phyloP scores from a whole-genome alignment of 2,888 invertebrate species.

The Nomada ruficornis region DNA sequence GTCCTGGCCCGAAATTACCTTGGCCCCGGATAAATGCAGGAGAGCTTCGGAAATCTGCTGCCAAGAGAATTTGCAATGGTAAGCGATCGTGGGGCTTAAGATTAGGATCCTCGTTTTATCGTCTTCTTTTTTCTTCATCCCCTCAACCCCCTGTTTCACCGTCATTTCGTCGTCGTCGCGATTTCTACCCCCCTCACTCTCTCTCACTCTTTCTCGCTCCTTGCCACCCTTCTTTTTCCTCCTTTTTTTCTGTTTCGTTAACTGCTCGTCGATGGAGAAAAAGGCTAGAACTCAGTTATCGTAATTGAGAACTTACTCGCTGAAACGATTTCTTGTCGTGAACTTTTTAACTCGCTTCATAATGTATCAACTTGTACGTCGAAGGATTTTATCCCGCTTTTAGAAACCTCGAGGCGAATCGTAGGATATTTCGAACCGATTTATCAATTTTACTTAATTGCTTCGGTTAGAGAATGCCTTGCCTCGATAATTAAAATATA shows the following conservation, averaged over 20 bases:
- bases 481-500: too few species aligned
- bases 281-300: not conserved
- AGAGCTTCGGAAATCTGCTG: slow-evolving; percentile 53
- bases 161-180: not conserved
- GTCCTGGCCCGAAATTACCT: slow-evolving; percentile 51
- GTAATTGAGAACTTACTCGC: not conserved
- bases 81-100: slow-evolving; percentile 60
- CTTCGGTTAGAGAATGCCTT: too few species aligned
- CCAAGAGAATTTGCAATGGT: slow-evolving; percentile 65
- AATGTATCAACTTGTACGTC: not conserved
- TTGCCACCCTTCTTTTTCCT: not conserved
- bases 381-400: not conserved
- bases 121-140: not conserved
- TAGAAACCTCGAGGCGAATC: too few species aligned
- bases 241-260: not conserved
- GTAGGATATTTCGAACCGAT: too few species aligned
- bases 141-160: not conserved
- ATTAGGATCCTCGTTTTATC: slow-evolving; percentile 31
- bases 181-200: not conserved
- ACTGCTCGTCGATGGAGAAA: not conserved
- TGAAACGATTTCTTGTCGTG: not conserved
- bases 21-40: slow-evolving; percentile 55
- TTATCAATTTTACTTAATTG: too few species aligned
- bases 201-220: not conserved
- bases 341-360: not conserved